Evolutionary conservation across 2,888 invertebrate species (phyloP), one percentile per base, ranked within the genome.

Genomic region (Eristalis tenax): DNA sequence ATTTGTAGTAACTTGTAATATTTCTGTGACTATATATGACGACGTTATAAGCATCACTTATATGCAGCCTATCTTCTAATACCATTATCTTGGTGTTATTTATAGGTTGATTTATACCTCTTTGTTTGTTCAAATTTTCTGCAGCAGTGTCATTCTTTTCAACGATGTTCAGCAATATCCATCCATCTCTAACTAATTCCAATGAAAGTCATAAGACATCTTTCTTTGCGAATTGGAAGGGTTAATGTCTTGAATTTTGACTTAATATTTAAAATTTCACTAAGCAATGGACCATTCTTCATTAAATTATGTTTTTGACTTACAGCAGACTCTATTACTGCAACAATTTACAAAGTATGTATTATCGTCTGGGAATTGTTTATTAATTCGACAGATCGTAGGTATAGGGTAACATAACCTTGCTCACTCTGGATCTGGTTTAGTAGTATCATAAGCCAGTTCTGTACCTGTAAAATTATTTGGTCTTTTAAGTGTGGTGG

Each of bases 11-110:
- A 22, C 57, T 70, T 69, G 38, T 15, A 57, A 59, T 57, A 35
- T 59, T 38, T 28, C 56, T 57, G 59, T 70, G 57, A 35, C 11
- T 35, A n/a, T 71, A 61, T 71, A 61, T 26, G 18, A 38, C 59
- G 4, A 59, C 23, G 40, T 43, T 61, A 38, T 61, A 71, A 22
- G 3, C 61, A 59, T 43, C 71, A 15, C 38, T 35, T 71, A 71
- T 71, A 23, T 71, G 26, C 61, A 61, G 57, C 32, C 59, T 70
- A 56, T 71, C 70, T 40, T 71, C 59, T 59, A 38, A 15, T 23
- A 71, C 57, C 57, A 61, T 38, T 71, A 22, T 35, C 10, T 71
- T 71, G n/a, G 61, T 57, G 57, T 71, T 64, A n/a, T 63, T 64
- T 22, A 50, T 73, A 22, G n/a, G n/a, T n/a, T n/a, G n/a, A n/a